phyloP scores from a whole-genome alignment of 92 coral and sea anemone genomes.

The Palythoa grandiflora region DNA sequence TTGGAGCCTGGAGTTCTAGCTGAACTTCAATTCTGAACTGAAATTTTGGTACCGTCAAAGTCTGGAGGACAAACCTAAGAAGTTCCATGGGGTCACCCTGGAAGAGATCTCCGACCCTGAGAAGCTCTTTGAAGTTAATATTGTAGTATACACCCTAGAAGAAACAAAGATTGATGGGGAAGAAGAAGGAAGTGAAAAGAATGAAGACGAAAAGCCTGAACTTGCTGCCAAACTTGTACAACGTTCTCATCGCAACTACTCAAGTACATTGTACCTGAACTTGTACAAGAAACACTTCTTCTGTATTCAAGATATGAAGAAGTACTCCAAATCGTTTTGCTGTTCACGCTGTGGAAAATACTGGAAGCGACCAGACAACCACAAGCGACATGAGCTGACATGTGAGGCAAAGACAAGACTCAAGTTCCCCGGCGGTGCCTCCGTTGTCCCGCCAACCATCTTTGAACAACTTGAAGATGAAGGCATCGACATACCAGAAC shows the following conservation, averaged over 20 bases:
- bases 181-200: background rate
- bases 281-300: conserved; percentile 25
- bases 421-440: conserved; percentile 62
- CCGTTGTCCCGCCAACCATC: conserved; percentile 31
- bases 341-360: conserved; percentile 61
- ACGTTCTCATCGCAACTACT: conserved; percentile 26
- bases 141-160: conserved; percentile 41
- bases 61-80: too few relatives aligned
- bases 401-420: conserved; percentile 55
- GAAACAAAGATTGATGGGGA: conserved; percentile 19
- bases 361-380: conserved; percentile 44
- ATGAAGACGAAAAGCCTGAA: background rate
- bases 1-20: too few relatives aligned
- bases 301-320: conserved; percentile 31
- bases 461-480: conserved; percentile 53
- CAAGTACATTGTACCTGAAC: conserved; percentile 56
- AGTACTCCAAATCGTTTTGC: conserved; percentile 47
- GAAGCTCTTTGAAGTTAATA: too few relatives aligned
- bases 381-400: conserved; percentile 43
- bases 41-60: too few relatives aligned
- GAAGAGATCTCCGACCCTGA: too few relatives aligned
- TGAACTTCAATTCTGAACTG: too few relatives aligned
- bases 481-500: conserved; percentile 50
- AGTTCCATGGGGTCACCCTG: too few relatives aligned
- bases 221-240: background rate